A percentile compares a stretch with the other conserved stretches of the same genome.
Evolutionary conservation across 1,140 invertebrate genomes (phyloP).

Genomic region (Calliphora vicina): DNA sequence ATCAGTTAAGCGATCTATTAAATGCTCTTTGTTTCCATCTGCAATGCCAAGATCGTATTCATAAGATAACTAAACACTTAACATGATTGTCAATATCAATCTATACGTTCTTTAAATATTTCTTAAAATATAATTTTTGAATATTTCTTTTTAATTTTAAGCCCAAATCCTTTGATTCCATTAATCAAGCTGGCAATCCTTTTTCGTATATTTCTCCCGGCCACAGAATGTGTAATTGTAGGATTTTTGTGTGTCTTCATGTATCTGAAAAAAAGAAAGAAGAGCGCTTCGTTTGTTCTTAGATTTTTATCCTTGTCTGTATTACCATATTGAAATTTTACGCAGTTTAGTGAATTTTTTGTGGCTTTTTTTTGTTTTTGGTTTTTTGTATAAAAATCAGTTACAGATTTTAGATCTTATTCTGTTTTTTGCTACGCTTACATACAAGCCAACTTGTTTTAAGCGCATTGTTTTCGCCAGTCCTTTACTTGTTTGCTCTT

Average conservation of each 20-base stretch:
- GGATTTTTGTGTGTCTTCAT: not conserved
- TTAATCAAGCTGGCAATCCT: not conserved
- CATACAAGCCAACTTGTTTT: constrained; percentile 10
- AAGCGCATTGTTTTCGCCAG: not conserved
- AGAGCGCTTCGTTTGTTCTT: constrained; percentile 24
- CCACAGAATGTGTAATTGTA: not conserved
- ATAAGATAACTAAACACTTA: too few species aligned
- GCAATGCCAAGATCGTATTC: too few species aligned
- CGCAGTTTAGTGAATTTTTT: constrained; percentile 25
- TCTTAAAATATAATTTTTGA: too few species aligned
- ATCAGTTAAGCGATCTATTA: too few species aligned
- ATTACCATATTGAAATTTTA: constrained; percentile 35
- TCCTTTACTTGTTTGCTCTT: not conserved
- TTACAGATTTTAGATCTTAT: constrained; percentile 30
- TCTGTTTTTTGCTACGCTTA: not conserved
- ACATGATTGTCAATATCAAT: too few species aligned
- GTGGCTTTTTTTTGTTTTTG: too few species aligned
- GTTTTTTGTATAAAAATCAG: constrained; percentile 18
- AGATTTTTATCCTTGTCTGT: constrained; percentile 23
- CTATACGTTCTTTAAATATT: too few species aligned
- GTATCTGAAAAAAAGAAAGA: not conserved
- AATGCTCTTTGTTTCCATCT: too few species aligned
- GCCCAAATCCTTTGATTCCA: too few species aligned
- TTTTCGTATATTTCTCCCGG: not conserved
- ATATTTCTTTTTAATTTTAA: too few species aligned